These are phyloP conservation scores for Tholera decimalis DNA, from an alignment of 2,888 invertebrate genomes.

Conservation along the genomic window DNA sequence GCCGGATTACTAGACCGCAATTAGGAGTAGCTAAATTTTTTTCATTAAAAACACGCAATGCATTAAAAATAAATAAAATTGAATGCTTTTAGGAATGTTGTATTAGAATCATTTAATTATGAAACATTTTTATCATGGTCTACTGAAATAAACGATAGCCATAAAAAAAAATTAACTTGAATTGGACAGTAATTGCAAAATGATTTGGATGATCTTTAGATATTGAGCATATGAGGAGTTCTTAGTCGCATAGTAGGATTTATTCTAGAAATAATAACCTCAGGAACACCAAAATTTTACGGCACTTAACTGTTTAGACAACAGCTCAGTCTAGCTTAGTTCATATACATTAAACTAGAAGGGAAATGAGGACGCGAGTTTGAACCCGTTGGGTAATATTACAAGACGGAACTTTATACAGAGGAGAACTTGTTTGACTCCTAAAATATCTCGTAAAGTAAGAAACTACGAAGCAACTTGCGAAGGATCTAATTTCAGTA, in stretches of 20 bases:
- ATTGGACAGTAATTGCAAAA: background rate
- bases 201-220: background rate
- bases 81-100: background rate
- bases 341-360: slow-evolving; percentile 57
- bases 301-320: slow-evolving; percentile 39
- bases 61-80: background rate
- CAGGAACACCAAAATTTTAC: slow-evolving; percentile 17
- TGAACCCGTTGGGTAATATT: slow-evolving; percentile 69
- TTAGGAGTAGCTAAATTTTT: background rate
- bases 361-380: slow-evolving; percentile 63
- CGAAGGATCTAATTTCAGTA: slow-evolving; percentile 59
- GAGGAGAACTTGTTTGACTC: slow-evolving; percentile 64
- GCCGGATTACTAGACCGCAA: slow-evolving; percentile 13
- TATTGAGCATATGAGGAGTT: background rate
- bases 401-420: slow-evolving; percentile 64
- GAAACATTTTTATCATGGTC: slow-evolving; percentile 3
- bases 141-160: background rate
- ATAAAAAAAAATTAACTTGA: slow-evolving; percentile 20
- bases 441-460: slow-evolving; percentile 67
- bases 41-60: slow-evolving; percentile 20
- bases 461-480: slow-evolving; percentile 56
- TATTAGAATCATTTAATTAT: slow-evolving; percentile 25
- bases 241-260: background rate
- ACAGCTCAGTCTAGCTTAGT: slow-evolving; percentile 37
- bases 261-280: background rate